Conservation (phyloP, 1,140 invertebrate species). For the Trichomalopsis sarcophagae region DNA sequence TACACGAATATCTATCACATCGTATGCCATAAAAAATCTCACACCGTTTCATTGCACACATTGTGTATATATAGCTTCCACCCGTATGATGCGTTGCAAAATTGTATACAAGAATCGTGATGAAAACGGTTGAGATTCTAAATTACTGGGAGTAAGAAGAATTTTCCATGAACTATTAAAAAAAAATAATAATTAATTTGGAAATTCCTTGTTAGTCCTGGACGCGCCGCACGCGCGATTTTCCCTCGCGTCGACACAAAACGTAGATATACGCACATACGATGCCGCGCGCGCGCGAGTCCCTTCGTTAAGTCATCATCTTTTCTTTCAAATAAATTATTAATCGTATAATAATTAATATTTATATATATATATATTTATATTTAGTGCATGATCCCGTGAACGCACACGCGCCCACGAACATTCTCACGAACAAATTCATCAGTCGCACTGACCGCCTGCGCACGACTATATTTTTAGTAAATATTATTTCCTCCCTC, state of each 20-base stretch:
- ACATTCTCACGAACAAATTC: neutral
- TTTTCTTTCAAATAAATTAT: constrained; percentile 26
- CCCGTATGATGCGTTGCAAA: neutral
- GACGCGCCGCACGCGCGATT: neutral
- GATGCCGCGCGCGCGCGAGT: neutral
- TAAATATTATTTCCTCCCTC: neutral
- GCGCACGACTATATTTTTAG: neutral
- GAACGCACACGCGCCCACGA: neutral
- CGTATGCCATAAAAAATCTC: neutral
- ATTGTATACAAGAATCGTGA: neutral
- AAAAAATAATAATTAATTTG: neutral
- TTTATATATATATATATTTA: constrained; percentile 25
- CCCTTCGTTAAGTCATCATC: constrained; percentile 3
- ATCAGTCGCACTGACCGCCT: neutral
- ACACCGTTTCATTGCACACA: neutral
- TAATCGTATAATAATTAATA: constrained; percentile 15
- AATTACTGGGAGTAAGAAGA: neutral
- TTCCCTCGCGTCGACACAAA: neutral
- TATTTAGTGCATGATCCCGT: constrained; percentile 11
- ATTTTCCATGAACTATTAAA: neutral
- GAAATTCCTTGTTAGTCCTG: constrained; percentile 11
- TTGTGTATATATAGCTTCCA: neutral
- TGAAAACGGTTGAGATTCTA: neutral
- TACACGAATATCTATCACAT: no score
- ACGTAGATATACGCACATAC: neutral